These are phyloP conservation scores for Echinarachnius parma DNA, from an alignment of 53 echinoderm and acorn worm genomes.

Conservation along the genomic window DNA sequence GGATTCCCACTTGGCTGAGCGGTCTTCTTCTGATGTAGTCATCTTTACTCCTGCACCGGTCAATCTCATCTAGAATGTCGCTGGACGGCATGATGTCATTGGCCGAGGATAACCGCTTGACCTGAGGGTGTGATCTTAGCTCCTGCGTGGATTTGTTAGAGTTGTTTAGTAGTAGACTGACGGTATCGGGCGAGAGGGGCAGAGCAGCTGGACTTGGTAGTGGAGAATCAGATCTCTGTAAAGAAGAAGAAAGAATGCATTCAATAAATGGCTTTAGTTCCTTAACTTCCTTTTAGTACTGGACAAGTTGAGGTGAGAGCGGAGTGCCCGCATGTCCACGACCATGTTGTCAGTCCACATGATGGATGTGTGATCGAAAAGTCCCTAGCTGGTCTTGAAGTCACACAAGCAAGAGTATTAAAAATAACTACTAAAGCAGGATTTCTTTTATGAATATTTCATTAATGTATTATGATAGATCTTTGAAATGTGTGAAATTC, in stretches of 20 bases:
- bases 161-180: slow-evolving; percentile 52
- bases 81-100: slow-evolving; percentile 71
- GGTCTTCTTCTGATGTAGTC: slow-evolving; percentile 73
- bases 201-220: slow-evolving; percentile 43
- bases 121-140: slow-evolving; percentile 57
- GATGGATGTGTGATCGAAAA: too few species aligned
- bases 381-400: too few species aligned
- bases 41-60: slow-evolving; percentile 71
- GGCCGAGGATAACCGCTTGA: slow-evolving; percentile 74
- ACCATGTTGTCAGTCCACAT: too few species aligned
- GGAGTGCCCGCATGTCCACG: too few species aligned
- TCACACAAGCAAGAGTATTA: too few species aligned
- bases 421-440: too few species aligned
- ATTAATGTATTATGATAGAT: too few species aligned
- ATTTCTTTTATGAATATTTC: too few species aligned
- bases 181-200: slow-evolving; percentile 64
- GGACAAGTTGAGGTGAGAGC: too few species aligned
- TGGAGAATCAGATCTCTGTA: slow-evolving; percentile 36
- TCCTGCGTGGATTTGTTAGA: slow-evolving; percentile 31
- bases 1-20: slow-evolving; percentile 46
- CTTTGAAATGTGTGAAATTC: too few species aligned
- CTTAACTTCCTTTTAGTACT: too few species aligned
- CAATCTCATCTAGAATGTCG: slow-evolving; percentile 67
- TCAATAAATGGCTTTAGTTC: too few species aligned
- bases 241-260: neutral